phyloP scores from a whole-genome alignment of 2,113 vertebrate genomes.

The Smithornis capensis region DNA sequence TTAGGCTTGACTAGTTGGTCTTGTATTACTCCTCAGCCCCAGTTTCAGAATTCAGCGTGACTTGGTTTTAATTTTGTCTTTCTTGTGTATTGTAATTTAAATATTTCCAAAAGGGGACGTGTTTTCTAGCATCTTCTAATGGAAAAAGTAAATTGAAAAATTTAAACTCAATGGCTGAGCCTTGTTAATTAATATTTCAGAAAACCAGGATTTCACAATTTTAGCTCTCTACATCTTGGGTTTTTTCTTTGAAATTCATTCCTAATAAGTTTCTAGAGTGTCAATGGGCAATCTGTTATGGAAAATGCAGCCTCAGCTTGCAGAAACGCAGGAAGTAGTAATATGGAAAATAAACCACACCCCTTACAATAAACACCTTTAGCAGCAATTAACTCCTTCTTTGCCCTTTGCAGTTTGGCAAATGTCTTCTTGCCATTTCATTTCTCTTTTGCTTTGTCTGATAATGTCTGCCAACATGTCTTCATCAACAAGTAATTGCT shows the following conservation, averaged over 20 bases:
- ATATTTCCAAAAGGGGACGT: neutral
- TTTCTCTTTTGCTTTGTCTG: neutral
- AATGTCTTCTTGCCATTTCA: neutral
- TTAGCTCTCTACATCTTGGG: neutral
- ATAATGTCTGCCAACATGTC: neutral
- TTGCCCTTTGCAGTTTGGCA: neutral
- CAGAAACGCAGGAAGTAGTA: neutral
- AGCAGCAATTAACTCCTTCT: neutral
- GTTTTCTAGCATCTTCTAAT: neutral
- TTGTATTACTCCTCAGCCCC: neutral
- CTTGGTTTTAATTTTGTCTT: neutral
- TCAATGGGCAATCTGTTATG: neutral
- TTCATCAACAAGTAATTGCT: neutral
- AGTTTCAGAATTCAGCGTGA: neutral
- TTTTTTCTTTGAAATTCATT: neutral
- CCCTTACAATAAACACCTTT: neutral
- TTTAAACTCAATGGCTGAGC: neutral
- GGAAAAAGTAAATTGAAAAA: neutral
- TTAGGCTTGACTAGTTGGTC: neutral
- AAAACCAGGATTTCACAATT: neutral
- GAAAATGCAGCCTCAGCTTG: neutral
- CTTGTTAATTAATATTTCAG: neutral
- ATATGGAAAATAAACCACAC: neutral
- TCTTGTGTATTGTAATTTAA: neutral
- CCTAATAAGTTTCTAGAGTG: neutral